A percentile compares a stretch with the other conserved stretches of the same genome.
These are phyloP conservation scores for Archilochus colubris DNA, from an alignment of 2,113 vertebrate species.

Conservation along the genomic window DNA sequence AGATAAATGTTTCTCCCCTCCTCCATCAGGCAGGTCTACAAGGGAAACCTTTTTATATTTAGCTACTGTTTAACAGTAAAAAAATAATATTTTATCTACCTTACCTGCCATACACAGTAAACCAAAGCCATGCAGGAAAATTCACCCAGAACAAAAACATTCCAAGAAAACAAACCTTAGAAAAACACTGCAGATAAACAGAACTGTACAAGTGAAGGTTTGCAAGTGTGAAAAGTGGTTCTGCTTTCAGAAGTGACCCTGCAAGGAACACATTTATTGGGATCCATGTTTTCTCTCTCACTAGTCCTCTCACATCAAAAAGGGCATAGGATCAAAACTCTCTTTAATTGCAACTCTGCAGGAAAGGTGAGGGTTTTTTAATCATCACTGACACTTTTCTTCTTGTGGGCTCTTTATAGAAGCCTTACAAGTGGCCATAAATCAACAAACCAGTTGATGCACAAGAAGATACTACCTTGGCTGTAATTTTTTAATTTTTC, in stretches of 20 bases:
- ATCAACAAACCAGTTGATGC: not conserved
- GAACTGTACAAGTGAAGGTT: constrained; percentile 27
- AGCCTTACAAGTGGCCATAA: not conserved
- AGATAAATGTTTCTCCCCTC: not conserved
- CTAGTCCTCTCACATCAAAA: not conserved
- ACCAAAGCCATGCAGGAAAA: not conserved
- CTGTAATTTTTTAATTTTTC: not conserved
- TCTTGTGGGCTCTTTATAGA: not conserved
- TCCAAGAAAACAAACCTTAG: not conserved
- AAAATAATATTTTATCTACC: not conserved
- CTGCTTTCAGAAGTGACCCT: not conserved
- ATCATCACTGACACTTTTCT: not conserved
- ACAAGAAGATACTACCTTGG: not conserved
- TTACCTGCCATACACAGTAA: not conserved
- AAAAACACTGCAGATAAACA: constrained; percentile 33
- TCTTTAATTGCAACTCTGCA: not conserved
- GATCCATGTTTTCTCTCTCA: not conserved
- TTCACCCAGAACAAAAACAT: not conserved
- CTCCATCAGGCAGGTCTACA: constrained; percentile 1
- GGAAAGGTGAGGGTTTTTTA: not conserved
- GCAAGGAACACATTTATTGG: not conserved
- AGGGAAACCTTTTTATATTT: not conserved
- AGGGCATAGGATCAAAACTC: not conserved
- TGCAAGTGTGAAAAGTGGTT: not conserved
- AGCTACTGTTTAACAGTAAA: not conserved